Base-by-base conservation (phyloP, 2,888 invertebrate species). In the Bunonema sp. region DNA sequence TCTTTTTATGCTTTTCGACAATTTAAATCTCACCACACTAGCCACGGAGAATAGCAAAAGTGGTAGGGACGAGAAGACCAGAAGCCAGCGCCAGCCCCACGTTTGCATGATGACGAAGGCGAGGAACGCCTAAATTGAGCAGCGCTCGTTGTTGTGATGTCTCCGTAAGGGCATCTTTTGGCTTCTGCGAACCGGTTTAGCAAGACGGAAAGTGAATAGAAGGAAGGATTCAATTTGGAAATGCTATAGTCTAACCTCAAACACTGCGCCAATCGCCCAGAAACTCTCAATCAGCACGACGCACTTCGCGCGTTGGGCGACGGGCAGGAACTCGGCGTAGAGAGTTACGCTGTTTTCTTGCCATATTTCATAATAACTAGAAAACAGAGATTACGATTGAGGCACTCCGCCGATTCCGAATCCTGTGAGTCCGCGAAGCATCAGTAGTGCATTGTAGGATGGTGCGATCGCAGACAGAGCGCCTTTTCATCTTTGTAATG, bases 371-470 rank as follows among this genome's bases (percentile, higher is more conserved):
- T n/a, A n/a, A n/a, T n/a, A n/a, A n/a, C 7, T 24, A 10, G 16
- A n/a, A 15, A 20, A 44, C 19, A 19, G 8, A 37, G 79, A 84
- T 81, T 77, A 87, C 87, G 88, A 86, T 73, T 91, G 89, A 39
- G 89, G 88, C 28, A 87, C 85, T 69, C 89, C 88, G 54, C 89
- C 89, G 63, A 89, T 86, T 18, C 88, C 86, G 74, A 91, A 87
- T 33, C 91, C 89, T 10, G 88, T 88, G 7, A 88, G 76, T 12
- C 86, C 84, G 68, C 89, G 76, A n/a, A 91, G 74, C 42, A 88
- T 77, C 30, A 91, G 74, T 42, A 91, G 75, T 84, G 88, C 87
- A 39, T 82, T 77, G 68, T 84, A 88, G 68, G 82, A 85, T 2
- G 88, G 87, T 1, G 88, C 82, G 59, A 87, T 79, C 1, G 88